These are phyloP conservation scores for Protodeltote pygarga DNA, from an alignment of 2,888 invertebrate genomes.

Conservation along the genomic window DNA sequence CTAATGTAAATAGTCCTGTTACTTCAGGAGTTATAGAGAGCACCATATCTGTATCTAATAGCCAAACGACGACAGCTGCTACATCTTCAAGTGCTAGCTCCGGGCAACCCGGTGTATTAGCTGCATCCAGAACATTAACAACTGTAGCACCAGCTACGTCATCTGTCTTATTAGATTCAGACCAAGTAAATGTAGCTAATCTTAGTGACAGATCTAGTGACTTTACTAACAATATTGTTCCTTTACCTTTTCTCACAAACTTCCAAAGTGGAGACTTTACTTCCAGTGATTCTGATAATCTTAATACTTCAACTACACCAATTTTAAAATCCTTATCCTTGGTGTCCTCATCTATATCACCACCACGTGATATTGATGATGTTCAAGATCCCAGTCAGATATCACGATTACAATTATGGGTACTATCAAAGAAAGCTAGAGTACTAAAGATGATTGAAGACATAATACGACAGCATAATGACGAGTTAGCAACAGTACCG, in stretches of 20 bases:
- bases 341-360: conserved; percentile 46
- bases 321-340: conserved; percentile 43
- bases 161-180: conserved; percentile 57
- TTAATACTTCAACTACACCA: conserved; percentile 39
- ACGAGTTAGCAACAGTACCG: conserved; percentile 72
- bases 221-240: conserved; percentile 60
- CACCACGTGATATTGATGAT: conserved; percentile 53
- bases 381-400: conserved; percentile 67
- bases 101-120: conserved; percentile 22
- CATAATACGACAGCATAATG: conserved; percentile 77
- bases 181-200: conserved; percentile 53
- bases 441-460: conserved; percentile 84
- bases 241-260: conserved; percentile 74
- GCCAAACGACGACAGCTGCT: conserved; percentile 56
- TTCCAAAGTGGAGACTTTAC: conserved; percentile 65
- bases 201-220: conserved; percentile 44
- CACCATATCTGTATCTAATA: conserved; percentile 58
- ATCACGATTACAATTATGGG: conserved; percentile 76
- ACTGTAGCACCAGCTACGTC: conserved; percentile 49
- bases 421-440: conserved; percentile 81
- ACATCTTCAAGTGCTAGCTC: conserved; percentile 29
- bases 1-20: conserved; percentile 71
- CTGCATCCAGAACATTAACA: conserved; percentile 34
- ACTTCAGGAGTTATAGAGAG: conserved; percentile 51
- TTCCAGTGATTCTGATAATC: conserved; percentile 43